These are phyloP conservation scores for Acrocyrtus sp. DNA, from an alignment of 2,888 invertebrate genomes.

Conservation along the genomic window DNA sequence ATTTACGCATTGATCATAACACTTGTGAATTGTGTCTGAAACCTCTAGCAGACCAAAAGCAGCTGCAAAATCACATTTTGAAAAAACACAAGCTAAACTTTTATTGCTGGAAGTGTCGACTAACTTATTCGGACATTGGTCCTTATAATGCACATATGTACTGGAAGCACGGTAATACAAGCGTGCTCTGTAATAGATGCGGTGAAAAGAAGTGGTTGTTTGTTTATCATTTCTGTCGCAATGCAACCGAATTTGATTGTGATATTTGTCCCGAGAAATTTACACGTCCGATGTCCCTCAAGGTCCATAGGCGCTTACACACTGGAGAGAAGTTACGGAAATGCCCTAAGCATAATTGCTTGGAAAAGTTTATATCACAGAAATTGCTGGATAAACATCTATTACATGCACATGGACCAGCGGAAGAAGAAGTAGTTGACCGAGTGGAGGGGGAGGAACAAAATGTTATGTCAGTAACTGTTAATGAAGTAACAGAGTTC, in stretches of 20 bases:
- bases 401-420: slow-evolving; percentile 37
- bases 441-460: not conserved
- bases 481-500: not conserved
- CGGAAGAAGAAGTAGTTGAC: not conserved
- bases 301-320: slow-evolving; percentile 86
- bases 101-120: slow-evolving; percentile 86
- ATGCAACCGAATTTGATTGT: slow-evolving; percentile 80
- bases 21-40: slow-evolving; percentile 89
- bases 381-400: slow-evolving; percentile 80
- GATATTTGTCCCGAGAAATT: slow-evolving; percentile 83
- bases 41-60: slow-evolving; percentile 80
- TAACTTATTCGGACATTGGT: slow-evolving; percentile 86
- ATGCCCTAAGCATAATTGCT: slow-evolving; percentile 75
- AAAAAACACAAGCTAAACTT: slow-evolving; percentile 92
- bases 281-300: slow-evolving; percentile 79
- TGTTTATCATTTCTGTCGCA: slow-evolving; percentile 89
- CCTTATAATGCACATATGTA: slow-evolving; percentile 90
- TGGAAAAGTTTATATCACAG: slow-evolving; percentile 82
- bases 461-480: not conserved
- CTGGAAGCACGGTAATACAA: slow-evolving; percentile 93
- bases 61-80: slow-evolving; percentile 81
- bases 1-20: slow-evolving; percentile 83
- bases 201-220: slow-evolving; percentile 92
- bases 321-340: slow-evolving; percentile 76
- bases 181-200: slow-evolving; percentile 84